Conservation (phyloP, 2,888 invertebrate genomes). For the Parnassius orleans region DNA sequence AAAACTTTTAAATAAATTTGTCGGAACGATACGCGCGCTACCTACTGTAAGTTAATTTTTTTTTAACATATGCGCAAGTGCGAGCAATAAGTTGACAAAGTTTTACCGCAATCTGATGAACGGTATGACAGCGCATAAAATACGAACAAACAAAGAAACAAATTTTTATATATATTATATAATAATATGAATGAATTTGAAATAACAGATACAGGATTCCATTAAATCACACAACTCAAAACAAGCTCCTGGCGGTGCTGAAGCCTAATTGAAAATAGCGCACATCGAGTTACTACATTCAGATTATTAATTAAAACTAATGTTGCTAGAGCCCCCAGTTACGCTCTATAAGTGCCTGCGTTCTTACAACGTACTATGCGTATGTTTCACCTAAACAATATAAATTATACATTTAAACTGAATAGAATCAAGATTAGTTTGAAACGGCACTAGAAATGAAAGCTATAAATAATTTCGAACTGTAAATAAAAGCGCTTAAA, state of each 20-base stretch:
- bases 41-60: no score
- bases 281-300: slow-evolving; percentile 61
- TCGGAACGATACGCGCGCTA: no score
- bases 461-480: slow-evolving; percentile 51
- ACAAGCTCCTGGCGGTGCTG: slow-evolving; percentile 68
- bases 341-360: slow-evolving; percentile 48
- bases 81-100: no score
- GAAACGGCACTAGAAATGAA: slow-evolving; percentile 43
- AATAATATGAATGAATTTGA: no score
- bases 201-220: slow-evolving; percentile 39
- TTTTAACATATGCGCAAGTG: no score
- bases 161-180: no score
- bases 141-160: no score
- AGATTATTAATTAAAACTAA: slow-evolving; percentile 76
- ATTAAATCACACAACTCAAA: slow-evolving; percentile 70
- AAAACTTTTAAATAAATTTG: no score
- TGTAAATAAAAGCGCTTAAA: slow-evolving; percentile 55
- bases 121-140: no score
- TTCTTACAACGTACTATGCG: slow-evolving; percentile 50
- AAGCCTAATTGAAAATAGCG: slow-evolving; percentile 72
- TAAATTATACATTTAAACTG: slow-evolving; percentile 62
- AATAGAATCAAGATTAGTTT: slow-evolving; percentile 62
- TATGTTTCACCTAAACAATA: slow-evolving; percentile 49
- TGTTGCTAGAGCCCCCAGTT: slow-evolving; percentile 70
- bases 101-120: no score